A percentile compares a stretch with the other conserved stretches of the same genome.
Conservation (phyloP, 1,140 invertebrate species). For the Apis florea region DNA sequence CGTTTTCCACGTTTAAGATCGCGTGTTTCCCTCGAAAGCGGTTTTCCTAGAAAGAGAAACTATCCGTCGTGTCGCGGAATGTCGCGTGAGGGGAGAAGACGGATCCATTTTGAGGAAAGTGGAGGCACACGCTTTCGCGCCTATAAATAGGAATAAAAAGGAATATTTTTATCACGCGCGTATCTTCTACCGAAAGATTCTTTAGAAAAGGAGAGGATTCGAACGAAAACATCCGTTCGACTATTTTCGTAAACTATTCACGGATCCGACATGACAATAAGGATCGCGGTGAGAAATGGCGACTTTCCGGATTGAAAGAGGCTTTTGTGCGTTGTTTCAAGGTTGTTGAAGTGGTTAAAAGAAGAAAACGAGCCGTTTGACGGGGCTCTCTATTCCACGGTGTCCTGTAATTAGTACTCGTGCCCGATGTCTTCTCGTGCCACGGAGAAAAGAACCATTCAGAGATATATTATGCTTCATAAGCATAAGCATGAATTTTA, state of each 20-base stretch:
- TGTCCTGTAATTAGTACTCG: constrained; percentile 28
- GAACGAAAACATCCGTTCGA: neutral
- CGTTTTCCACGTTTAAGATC: neutral
- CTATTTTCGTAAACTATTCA: neutral
- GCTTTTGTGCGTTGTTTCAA: constrained; percentile 12
- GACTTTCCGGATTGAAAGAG: constrained; percentile 28
- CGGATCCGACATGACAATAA: neutral
- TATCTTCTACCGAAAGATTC: neutral
- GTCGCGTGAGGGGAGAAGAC: neutral
- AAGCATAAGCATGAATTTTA: constrained; percentile 24
- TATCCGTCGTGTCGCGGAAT: constrained; percentile 10
- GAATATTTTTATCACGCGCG: too few species aligned
- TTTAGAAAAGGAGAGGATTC: too few species aligned
- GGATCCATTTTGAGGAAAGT: constrained; percentile 31
- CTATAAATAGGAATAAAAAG: too few species aligned
- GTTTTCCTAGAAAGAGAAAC: constrained; percentile 37
- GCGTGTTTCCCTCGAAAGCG: constrained; percentile 11
- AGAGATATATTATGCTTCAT: neutral
- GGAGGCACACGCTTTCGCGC: neutral
- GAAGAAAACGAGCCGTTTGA: constrained; percentile 18
- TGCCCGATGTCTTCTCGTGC: neutral
- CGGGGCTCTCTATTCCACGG: neutral
- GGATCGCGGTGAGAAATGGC: neutral
- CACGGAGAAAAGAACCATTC: constrained; percentile 22
- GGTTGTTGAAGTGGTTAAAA: neutral